These are phyloP conservation scores for Patagioenas fasciata DNA, from an alignment of 2,113 vertebrate genomes.

Conservation along the genomic window DNA sequence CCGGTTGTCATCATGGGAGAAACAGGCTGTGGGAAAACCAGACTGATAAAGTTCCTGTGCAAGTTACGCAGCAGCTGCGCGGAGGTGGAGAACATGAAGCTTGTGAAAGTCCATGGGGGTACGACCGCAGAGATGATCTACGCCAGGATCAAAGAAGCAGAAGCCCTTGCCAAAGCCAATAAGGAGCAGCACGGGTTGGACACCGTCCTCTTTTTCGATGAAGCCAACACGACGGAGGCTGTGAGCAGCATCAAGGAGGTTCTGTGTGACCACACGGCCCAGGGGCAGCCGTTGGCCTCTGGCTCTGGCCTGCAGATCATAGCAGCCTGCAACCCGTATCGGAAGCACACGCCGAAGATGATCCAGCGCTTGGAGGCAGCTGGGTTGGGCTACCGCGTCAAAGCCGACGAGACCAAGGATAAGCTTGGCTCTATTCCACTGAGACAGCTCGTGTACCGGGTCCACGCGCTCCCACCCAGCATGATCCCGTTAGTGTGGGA, in stretches of 20 bases:
- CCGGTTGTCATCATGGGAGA: slow-evolving; percentile 97
- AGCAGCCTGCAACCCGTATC: slow-evolving; percentile 95
- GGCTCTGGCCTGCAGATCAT: slow-evolving; percentile 84
- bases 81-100: slow-evolving; percentile 84
- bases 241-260: slow-evolving; percentile 94
- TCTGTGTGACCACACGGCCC: slow-evolving; percentile 87
- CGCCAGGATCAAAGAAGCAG: slow-evolving; percentile 81
- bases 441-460: slow-evolving; percentile 93
- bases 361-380: slow-evolving; percentile 89
- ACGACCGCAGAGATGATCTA: slow-evolving; percentile 87
- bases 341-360: slow-evolving; percentile 89
- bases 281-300: slow-evolving; percentile 74
- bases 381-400: slow-evolving; percentile 90
- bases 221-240: slow-evolving; percentile 94
- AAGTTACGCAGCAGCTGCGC: slow-evolving; percentile 74
- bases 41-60: slow-evolving; percentile 91
- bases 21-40: slow-evolving; percentile 94
- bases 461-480: slow-evolving; percentile 93
- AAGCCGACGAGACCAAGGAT: slow-evolving; percentile 85
- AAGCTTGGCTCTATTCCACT: slow-evolving; percentile 91
- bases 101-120: slow-evolving; percentile 95
- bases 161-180: slow-evolving; percentile 77
- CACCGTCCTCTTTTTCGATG: slow-evolving; percentile 93
- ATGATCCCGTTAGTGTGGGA: slow-evolving; percentile 96
- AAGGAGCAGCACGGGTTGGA: slow-evolving; percentile 77